Evolutionary conservation across 2,888 invertebrate species (phyloP).

Genomic region (Lydus trimaculatus): DNA sequence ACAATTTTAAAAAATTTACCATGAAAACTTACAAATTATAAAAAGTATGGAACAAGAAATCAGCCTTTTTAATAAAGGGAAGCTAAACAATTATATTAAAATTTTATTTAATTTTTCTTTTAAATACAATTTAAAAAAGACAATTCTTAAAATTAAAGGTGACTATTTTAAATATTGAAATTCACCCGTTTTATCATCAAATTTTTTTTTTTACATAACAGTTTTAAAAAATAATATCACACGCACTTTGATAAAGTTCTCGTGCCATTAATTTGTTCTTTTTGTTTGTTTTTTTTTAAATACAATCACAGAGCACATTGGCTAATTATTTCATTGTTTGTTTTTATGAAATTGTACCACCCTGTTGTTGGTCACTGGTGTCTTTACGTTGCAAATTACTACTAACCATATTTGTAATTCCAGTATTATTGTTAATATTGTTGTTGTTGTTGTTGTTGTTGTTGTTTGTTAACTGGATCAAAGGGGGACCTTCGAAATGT

Average conservation of each 20-base stretch:
- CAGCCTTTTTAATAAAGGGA: slow-evolving; percentile 54
- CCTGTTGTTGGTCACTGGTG: slow-evolving; percentile 20
- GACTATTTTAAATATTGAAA: slow-evolving; percentile 47
- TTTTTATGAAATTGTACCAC: slow-evolving; percentile 25
- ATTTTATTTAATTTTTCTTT: slow-evolving; percentile 5
- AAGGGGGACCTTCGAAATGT: slow-evolving; percentile 47
- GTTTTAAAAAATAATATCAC: slow-evolving; percentile 31
- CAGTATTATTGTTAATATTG: slow-evolving; percentile 4
- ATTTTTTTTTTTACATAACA: slow-evolving; percentile 15
- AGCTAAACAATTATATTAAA: slow-evolving; percentile 47
- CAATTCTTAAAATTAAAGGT: slow-evolving; percentile 47
- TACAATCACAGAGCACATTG: slow-evolving; percentile 55
- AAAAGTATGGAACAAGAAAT: slow-evolving; percentile 42
- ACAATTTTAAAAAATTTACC: not conserved
- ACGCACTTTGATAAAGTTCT: slow-evolving; percentile 48
- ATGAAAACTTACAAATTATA: not conserved
- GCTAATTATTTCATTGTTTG: slow-evolving; percentile 21
- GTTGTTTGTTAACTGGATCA: slow-evolving; percentile 23
- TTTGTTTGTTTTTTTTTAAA: slow-evolving; percentile 31
- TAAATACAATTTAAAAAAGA: slow-evolving; percentile 29
- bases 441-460: slow-evolving; percentile 13
- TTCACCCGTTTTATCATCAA: slow-evolving; percentile 57
- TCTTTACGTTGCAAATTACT: slow-evolving; percentile 4
- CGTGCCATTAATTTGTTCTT: no score
- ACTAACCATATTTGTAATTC: not conserved